These are phyloP conservation scores for Synanthedon andrenaeformis DNA, from an alignment of 2,888 invertebrate species.

Conservation along the genomic window DNA sequence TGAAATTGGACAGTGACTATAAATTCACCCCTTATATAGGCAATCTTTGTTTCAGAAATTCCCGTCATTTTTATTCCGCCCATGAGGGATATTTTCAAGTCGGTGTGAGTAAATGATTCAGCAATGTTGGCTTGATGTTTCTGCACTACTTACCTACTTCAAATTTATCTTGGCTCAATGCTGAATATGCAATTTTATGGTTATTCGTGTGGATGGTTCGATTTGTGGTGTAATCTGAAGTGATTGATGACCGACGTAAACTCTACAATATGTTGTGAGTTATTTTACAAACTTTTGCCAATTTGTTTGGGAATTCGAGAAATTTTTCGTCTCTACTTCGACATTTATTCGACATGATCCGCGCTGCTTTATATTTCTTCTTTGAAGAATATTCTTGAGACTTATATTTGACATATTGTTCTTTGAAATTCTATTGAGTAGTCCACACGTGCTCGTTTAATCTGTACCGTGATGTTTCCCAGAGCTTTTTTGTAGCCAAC, in stretches of 20 bases:
- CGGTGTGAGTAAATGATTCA: conserved; percentile 33
- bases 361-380: background rate
- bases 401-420: background rate
- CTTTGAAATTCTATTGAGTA: conserved; percentile 11
- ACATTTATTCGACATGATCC: background rate
- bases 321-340: background rate
- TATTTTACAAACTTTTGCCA: conserved; percentile 31
- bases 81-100: conserved; percentile 24
- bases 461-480: conserved; percentile 24
- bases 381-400: background rate
- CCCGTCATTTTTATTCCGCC: conserved; percentile 26
- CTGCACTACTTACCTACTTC: conserved; percentile 41
- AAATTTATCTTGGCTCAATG: conserved; percentile 34
- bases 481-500: conserved; percentile 35
- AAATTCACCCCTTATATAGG: conserved; percentile 19
- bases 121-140: conserved; percentile 32
- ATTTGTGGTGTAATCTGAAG: conserved; percentile 45
- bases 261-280: conserved; percentile 35
- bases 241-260: conserved; percentile 44
- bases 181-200: conserved; percentile 53
- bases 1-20: too few relatives aligned
- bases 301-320: conserved; percentile 17
- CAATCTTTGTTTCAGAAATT: conserved; percentile 32
- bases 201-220: conserved; percentile 41
- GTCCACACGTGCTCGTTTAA: conserved; percentile 11